Evolutionary conservation across 1,140 invertebrate species (phyloP).

Genomic region (Sinella curviseta): DNA sequence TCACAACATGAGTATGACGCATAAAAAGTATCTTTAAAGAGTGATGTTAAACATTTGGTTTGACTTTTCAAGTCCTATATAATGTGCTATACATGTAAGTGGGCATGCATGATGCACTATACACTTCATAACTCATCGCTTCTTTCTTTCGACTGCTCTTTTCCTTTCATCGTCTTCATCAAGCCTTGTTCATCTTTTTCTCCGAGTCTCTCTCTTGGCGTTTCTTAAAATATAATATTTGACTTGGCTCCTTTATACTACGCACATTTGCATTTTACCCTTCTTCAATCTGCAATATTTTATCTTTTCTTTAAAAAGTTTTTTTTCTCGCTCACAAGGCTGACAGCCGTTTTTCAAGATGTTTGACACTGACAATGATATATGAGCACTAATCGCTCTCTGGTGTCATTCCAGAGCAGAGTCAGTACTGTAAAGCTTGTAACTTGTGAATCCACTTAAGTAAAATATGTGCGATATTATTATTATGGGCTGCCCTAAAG

Average conservation of each 20-base stretch:
- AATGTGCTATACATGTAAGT: too few species aligned
- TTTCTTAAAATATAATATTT: not conserved
- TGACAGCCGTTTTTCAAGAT: conserved; percentile 14
- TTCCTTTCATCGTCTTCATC: not conserved
- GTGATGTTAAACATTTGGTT: not conserved
- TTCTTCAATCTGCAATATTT: not conserved
- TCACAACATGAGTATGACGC: not conserved
- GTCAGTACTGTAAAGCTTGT: not conserved
- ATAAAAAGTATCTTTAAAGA: not conserved
- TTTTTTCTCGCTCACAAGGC: not conserved
- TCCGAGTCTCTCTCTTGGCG: not conserved
- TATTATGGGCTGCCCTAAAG: not conserved
- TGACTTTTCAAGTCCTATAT: not conserved
- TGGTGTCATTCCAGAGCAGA: not conserved
- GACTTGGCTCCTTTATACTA: not conserved
- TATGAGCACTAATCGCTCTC: conserved; percentile 24
- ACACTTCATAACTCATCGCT: not conserved
- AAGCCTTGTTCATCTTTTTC: not conserved
- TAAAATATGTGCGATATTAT: not conserved
- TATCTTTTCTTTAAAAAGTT: not conserved
- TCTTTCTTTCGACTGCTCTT: not conserved
- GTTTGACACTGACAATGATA: conserved; percentile 24
- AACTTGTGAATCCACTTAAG: not conserved
- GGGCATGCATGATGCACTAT: too few species aligned
- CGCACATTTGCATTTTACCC: too few species aligned